Base-by-base conservation (phyloP, 2,113 vertebrate species). In the Calyptomena viridis region DNA sequence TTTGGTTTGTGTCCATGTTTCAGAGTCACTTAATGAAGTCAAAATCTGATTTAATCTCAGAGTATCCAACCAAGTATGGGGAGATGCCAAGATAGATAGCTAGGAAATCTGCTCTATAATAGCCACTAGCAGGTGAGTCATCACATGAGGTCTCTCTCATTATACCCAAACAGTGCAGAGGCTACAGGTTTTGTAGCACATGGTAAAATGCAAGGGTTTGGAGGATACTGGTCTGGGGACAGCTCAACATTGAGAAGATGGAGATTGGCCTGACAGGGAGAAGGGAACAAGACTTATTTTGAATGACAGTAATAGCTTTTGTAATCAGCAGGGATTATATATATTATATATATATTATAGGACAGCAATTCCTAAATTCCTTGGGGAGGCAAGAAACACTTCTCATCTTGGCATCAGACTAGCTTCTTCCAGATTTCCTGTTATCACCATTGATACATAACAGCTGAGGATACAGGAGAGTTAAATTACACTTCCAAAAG, bases 1-100 rank as follows among this genome's bases (percentile, higher is more conserved):
- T 95, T 95, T 88, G 77, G 83, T 92, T 79, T 78, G 31, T 37
- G 25, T 81, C 83, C 90, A 75, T 49, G 40, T 75, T 90, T 96
- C 63, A 59, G 60, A 92, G 69, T 49, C 52, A 58, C 28, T 84
- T 93, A 75, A 87, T 84, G 75, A 81, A 86, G 82, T 58, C 44
- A 84, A 77, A 96, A 71, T 7, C 13, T 44, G 73, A 81, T 84
- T 93, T 92, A 55, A 90, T 95, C 92, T 81, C 87, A 4, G 22
- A 78, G 37, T 14, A 60, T 67, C 66, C 79, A 90, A 14, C 47
- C 14, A 89, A 84, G 35, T 12, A 33, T 9, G 47, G 39, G 63
- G 37, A 7, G 17, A 9, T 72, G 72, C 90, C 73, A 86, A 55
- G 44, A 69, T 1, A 72, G 89, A 89, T 2, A 92, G 76, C 50